phyloP scores from a whole-genome alignment of 2,113 vertebrate genomes.

The Circaetus gallicus region DNA sequence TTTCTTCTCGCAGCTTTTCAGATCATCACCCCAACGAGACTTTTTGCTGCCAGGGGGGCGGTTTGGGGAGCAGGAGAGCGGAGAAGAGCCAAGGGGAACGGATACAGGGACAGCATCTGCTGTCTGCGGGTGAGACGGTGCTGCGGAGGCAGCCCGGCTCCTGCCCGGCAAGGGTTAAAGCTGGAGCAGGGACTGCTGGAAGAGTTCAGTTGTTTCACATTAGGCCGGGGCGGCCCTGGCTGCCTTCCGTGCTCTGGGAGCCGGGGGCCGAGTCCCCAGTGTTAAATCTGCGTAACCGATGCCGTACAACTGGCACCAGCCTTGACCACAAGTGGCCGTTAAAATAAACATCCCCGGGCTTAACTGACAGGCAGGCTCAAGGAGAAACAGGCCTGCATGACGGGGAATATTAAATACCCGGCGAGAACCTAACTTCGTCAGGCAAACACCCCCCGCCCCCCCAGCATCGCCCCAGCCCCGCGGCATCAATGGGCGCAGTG shows the following conservation, averaged over 20 bases:
- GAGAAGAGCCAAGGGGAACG: accelerated
- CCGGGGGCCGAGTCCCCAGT: conserved; percentile 32
- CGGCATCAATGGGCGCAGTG: conserved; percentile 57
- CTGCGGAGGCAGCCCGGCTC: background rate
- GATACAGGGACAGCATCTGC: accelerated
- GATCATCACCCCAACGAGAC: background rate
- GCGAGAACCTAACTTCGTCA: conserved; percentile 3
- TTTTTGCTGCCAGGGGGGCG: accelerated
- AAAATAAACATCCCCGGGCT: conserved; percentile 69
- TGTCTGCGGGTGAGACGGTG: background rate
- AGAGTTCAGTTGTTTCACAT: conserved; percentile 61
- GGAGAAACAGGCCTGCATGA: conserved; percentile 47
- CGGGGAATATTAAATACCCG: conserved; percentile 44
- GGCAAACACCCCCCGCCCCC: background rate
- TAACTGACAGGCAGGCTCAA: conserved; percentile 61
- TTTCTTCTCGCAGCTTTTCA: background rate
- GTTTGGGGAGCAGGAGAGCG: background rate
- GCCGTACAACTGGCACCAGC: conserved; percentile 67
- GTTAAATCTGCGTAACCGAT: conserved; percentile 52
- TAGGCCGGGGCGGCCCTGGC: conserved; percentile 45
- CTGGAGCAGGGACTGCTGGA: background rate
- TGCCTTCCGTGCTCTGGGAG: conserved; percentile 38
- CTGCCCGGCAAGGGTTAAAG: conserved; percentile 33
- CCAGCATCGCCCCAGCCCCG: background rate
- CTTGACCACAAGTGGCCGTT: conserved; percentile 70